Evolutionary conservation across 1,140 invertebrate species (phyloP), one percentile per base, ranked within the genome.

Genomic region (Macrobrachium rosenbergii): DNA sequence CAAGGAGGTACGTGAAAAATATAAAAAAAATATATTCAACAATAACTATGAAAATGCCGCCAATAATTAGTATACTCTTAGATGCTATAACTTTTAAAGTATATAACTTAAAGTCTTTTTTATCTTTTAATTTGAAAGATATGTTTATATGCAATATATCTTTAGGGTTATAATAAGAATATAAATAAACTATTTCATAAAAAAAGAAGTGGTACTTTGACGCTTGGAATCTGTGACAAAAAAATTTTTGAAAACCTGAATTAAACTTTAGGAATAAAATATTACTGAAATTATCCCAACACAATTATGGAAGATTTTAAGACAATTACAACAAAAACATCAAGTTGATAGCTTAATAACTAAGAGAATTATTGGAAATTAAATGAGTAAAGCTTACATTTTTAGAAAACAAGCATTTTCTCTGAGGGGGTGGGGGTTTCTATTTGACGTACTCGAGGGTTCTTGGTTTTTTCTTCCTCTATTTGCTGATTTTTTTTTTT

Each of bases 321-420:
- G 12, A 73, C n/a, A n/a, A n/a, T n/a, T n/a, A n/a, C n/a, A n/a
- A n/a, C n/a, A 28, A 73, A 17, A 37, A 76, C 28, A 76, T 76
- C 5, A 76, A 76, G 73, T 76, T 37, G 45, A 76, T 37, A 76
- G 5, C 73, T 37, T 76, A 19, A 76, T n/a, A 76, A 76, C 14
- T 73, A 11, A 73, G 11, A 23, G 69, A 16, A 23, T 23, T 17
- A 23, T 73, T 17, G 23, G 17, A 76, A 76, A 5, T 76, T 76
- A 59, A 79, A 79, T 5, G 6, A 58, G 14, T 16, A 79, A 58
- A n/a, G 60, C 77, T 79, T 79, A 79, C 77, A 79, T 79, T 52
- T 79, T 43, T 8, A 58, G 60, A 59, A 79, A 79, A 28, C 21
- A 28, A 28, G 60, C 21, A 21, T 79, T 43, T 59, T 79, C 16